Evolutionary conservation across 2,797 vertebrate species (phyloP).

Genomic region (Halcyon chelicuti): DNA sequence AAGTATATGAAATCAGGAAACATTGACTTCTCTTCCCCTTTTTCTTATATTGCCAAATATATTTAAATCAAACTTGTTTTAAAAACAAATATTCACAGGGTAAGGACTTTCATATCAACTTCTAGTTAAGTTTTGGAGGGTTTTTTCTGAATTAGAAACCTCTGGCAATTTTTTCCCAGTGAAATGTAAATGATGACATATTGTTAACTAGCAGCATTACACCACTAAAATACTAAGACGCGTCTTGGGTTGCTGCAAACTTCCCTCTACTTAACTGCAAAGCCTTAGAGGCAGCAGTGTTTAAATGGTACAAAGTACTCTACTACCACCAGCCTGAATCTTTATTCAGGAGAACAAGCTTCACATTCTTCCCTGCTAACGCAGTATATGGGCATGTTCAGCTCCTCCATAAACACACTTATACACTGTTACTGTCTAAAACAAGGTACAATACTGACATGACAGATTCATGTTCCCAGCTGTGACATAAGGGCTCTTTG

Average conservation of each 20-base stretch:
- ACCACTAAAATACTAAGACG: slow-evolving; percentile 19
- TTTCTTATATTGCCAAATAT: slow-evolving; percentile 33
- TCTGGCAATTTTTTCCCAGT: slow-evolving; percentile 53
- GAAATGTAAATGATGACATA: slow-evolving; percentile 69
- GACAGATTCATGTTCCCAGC: slow-evolving; percentile 74
- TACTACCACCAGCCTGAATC: slow-evolving; percentile 50
- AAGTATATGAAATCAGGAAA: slow-evolving; percentile 54
- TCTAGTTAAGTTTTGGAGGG: background rate
- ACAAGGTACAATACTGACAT: slow-evolving; percentile 62
- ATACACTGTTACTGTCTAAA: slow-evolving; percentile 6
- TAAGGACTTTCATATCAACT: slow-evolving; percentile 40
- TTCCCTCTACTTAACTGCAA: slow-evolving; percentile 40
- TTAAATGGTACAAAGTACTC: slow-evolving; percentile 66
- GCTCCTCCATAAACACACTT: slow-evolving; percentile 53
- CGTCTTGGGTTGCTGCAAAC: slow-evolving; percentile 32
- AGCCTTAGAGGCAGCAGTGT: slow-evolving; percentile 63
- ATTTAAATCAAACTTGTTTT: slow-evolving; percentile 46
- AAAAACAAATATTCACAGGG: slow-evolving; percentile 67
- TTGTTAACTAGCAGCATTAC: slow-evolving; percentile 13
- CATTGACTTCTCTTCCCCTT: slow-evolving; percentile 52
- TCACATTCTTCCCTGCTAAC: slow-evolving; percentile 54
- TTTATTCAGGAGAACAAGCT: slow-evolving; percentile 67
- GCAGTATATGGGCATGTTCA: slow-evolving; percentile 24
- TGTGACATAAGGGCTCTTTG: slow-evolving; percentile 71
- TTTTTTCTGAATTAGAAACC: slow-evolving; percentile 45